Conservation (phyloP, 2,797 vertebrate genomes). For the Peromyscus eremicus region DNA sequence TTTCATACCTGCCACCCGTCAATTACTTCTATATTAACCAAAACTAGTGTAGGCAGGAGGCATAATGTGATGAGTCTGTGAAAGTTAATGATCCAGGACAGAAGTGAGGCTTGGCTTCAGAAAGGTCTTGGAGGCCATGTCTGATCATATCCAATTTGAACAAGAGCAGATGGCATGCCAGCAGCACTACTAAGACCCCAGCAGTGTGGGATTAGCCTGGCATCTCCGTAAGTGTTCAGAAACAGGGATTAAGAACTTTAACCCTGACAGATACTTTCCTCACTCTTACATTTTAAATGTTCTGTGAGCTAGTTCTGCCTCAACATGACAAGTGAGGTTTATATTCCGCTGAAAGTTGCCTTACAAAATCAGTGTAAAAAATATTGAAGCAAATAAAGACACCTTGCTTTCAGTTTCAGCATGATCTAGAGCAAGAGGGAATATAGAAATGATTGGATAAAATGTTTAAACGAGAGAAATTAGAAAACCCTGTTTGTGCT, state of each 20-base stretch:
- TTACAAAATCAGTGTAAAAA: slow-evolving; percentile 68
- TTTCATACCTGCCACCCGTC: not conserved
- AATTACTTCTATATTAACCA: slow-evolving; percentile 66
- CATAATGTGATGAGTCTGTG: slow-evolving; percentile 64
- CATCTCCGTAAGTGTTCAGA: slow-evolving; percentile 69
- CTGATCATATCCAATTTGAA: slow-evolving; percentile 51
- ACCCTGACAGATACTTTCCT: slow-evolving; percentile 77
- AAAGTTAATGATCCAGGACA: slow-evolving; percentile 73
- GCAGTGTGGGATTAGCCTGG: slow-evolving; percentile 80
- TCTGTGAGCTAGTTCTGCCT: slow-evolving; percentile 77
- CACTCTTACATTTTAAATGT: slow-evolving; percentile 72
- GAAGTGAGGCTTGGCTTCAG: slow-evolving; percentile 69
- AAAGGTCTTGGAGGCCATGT: slow-evolving; percentile 80
- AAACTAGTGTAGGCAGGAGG: slow-evolving; percentile 21
- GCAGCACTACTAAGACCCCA: slow-evolving; percentile 54
- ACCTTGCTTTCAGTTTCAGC: slow-evolving; percentile 44
- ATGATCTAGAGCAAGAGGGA: not conserved
- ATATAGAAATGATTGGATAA: slow-evolving; percentile 43
- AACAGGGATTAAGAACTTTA: slow-evolving; percentile 82
- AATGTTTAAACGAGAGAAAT: slow-evolving; percentile 54
- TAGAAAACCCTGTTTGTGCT: slow-evolving; percentile 36
- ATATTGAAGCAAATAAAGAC: slow-evolving; percentile 71
- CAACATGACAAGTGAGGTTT: slow-evolving; percentile 74
- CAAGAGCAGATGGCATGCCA: slow-evolving; percentile 80
- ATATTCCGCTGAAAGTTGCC: slow-evolving; percentile 62